Evolutionary conservation across 2,113 vertebrate genomes (phyloP).

Genomic region (Corvus cornix): DNA sequence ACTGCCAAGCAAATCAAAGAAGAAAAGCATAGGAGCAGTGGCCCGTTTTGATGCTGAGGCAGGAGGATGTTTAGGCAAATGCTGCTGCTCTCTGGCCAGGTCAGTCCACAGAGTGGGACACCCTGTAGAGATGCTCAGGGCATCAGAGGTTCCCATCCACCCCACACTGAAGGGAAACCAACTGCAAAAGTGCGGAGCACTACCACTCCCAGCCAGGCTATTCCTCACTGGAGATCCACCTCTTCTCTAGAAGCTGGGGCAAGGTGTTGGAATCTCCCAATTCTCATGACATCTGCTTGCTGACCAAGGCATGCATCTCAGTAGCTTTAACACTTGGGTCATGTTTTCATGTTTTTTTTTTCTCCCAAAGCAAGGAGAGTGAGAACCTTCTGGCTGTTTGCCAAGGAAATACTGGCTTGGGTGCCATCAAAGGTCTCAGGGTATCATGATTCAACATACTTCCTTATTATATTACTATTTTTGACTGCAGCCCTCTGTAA

Average conservation of each 20-base stretch:
- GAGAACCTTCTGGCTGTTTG: background rate
- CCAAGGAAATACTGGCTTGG: background rate
- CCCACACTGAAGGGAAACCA: background rate
- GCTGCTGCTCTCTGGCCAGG: background rate
- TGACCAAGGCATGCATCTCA: background rate
- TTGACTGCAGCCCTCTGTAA: background rate
- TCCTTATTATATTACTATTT: background rate
- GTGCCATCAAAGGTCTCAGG: background rate
- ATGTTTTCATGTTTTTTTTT: background rate
- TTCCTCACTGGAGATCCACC: background rate
- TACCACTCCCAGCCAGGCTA: background rate
- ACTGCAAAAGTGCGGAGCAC: background rate
- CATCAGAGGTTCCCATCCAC: background rate
- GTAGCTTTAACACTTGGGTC: background rate
- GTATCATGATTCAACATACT: background rate
- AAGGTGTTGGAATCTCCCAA: background rate
- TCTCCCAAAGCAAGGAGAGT: background rate
- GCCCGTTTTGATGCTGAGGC: background rate
- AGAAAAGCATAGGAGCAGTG: background rate
- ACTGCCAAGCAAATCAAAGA: background rate
- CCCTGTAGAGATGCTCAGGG: background rate
- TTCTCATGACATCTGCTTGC: background rate
- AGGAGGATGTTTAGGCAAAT: background rate
- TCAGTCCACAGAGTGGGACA: rapidly evolving
- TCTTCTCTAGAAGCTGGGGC: background rate